Evolutionary conservation across 1,140 invertebrate genomes (phyloP).

Genomic region (Neodiprion lecontei): DNA sequence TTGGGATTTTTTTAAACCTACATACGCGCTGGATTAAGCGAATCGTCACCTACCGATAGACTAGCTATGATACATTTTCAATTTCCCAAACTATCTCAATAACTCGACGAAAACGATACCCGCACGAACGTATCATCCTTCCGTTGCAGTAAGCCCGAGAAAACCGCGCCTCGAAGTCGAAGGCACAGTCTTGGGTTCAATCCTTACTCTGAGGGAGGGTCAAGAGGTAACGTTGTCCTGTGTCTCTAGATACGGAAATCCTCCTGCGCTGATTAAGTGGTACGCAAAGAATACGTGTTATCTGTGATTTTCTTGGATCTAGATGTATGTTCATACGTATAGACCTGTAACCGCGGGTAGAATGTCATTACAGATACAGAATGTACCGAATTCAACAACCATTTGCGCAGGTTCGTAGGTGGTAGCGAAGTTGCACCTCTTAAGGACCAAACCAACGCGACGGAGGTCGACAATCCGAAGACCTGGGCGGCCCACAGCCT

Average conservation of each 20-base stretch:
- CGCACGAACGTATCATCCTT: neutral
- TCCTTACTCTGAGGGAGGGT: constrained; percentile 74
- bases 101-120: no score
- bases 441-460: constrained; percentile 78
- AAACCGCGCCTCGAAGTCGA: constrained; percentile 80
- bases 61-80: no score
- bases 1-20: no score
- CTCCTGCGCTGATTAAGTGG: constrained; percentile 85
- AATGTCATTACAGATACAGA: no score
- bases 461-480: constrained; percentile 80
- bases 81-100: no score
- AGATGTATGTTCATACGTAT: no score
- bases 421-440: constrained; percentile 70
- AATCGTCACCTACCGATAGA: no score
- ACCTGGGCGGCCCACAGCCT: constrained; percentile 85
- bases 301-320: neutral
- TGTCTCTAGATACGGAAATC: constrained; percentile 85
- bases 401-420: constrained; percentile 61
- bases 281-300: constrained; percentile 45
- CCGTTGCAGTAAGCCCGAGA: constrained; percentile 79
- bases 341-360: no score
- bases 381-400: no score
- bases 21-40: no score
- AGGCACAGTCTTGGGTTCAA: constrained; percentile 68
- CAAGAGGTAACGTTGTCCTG: constrained; percentile 81